These are phyloP conservation scores for Hybognathus amarus DNA, from an alignment of 2,797 vertebrate genomes.

Conservation along the genomic window DNA sequence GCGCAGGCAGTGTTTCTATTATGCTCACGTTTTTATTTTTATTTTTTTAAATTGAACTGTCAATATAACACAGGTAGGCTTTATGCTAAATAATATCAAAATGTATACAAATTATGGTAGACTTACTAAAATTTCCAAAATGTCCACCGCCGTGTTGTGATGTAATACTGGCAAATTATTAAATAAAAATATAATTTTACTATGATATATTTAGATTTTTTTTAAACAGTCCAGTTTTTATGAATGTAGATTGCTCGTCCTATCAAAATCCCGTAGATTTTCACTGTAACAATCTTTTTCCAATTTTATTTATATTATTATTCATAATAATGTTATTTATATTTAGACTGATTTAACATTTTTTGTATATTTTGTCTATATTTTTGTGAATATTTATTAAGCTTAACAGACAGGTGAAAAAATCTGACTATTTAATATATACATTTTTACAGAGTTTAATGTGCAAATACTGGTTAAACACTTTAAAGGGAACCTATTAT, in stretches of 20 bases:
- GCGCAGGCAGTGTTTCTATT: neutral
- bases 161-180: neutral
- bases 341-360: no score
- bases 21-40: neutral
- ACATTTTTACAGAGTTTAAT: neutral
- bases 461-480: neutral
- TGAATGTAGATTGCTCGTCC: neutral
- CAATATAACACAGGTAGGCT: neutral
- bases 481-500: no score
- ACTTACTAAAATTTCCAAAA: neutral
- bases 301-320: neutral
- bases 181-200: neutral
- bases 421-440: no score
- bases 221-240: neutral
- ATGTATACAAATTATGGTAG: neutral
- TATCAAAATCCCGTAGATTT: neutral
- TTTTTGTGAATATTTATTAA: neutral
- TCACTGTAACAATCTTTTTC: neutral
- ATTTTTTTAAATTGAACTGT: neutral
- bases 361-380: no score
- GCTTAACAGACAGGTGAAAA: neutral
- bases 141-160: neutral
- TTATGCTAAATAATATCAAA: neutral
- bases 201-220: neutral
- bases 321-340: neutral